phyloP scores from a whole-genome alignment of 2,113 vertebrate genomes.

The Condylura cristata region DNA sequence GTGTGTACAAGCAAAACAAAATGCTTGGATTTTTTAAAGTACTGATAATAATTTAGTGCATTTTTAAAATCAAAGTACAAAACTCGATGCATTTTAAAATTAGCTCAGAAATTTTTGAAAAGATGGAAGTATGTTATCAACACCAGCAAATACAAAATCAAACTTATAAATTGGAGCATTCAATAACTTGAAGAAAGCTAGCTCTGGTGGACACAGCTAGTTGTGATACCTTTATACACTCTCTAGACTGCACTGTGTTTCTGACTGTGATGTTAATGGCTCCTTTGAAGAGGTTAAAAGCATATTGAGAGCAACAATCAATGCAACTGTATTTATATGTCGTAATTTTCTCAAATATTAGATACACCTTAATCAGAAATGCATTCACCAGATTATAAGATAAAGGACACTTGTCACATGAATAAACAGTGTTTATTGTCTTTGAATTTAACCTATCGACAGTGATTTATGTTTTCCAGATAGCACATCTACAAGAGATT shows the following conservation, averaged over 20 bases:
- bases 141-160: conserved; percentile 28
- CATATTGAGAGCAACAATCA: conserved; percentile 76
- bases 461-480: background rate
- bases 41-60: background rate
- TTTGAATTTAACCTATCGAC: conserved; percentile 51
- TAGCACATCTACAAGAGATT: background rate
- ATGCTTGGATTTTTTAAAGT: conserved; percentile 4
- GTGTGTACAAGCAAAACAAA: background rate
- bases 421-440: conserved; percentile 25
- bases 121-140: background rate
- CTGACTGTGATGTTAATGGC: conserved; percentile 78
- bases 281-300: conserved; percentile 82
- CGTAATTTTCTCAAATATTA: conserved; percentile 75
- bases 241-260: conserved; percentile 46
- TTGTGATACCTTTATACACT: background rate
- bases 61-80: conserved; percentile 36
- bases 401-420: conserved; percentile 42
- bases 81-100: conserved; percentile 40
- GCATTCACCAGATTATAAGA: conserved; percentile 54
- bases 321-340: conserved; percentile 69
- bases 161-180: background rate
- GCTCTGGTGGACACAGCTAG: background rate
- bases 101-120: background rate
- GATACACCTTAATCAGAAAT: conserved; percentile 61
- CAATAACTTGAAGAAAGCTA: background rate